These are phyloP conservation scores for Agonopterix subpropinquella DNA, from an alignment of 2,888 invertebrate genomes.

Conservation along the genomic window DNA sequence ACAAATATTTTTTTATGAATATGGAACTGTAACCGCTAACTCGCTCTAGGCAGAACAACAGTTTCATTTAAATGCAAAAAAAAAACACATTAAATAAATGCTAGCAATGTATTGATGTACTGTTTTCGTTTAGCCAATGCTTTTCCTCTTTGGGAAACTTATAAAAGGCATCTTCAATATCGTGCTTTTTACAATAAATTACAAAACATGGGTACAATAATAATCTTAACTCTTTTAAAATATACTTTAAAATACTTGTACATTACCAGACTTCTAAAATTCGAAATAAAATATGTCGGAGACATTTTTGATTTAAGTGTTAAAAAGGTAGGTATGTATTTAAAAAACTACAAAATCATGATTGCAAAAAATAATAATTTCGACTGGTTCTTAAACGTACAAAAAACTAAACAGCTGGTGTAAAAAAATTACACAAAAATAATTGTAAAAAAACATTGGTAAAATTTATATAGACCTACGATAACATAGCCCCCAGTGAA, in stretches of 20 bases:
- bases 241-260: slow-evolving; percentile 5
- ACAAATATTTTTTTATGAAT: slow-evolving; percentile 46
- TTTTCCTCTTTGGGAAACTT: too few species aligned
- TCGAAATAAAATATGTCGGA: background rate
- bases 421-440: too few species aligned
- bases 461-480: too few species aligned
- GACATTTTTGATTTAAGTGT: too few species aligned
- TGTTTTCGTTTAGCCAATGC: slow-evolving; percentile 10
- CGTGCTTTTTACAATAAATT: background rate
- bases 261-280: background rate
- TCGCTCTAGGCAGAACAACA: slow-evolving; percentile 32
- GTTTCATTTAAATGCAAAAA: slow-evolving; percentile 25
- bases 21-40: slow-evolving; percentile 60
- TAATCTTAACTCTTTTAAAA: background rate
- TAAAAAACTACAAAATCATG: background rate
- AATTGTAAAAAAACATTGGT: too few species aligned
- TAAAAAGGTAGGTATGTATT: too few species aligned
- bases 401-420: too few species aligned
- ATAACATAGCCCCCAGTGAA: too few species aligned
- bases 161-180: background rate
- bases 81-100: slow-evolving; percentile 25
- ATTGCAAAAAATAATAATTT: background rate
- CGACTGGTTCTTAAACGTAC: too few species aligned
- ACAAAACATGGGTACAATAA: slow-evolving; percentile 3
- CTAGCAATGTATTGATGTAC: slow-evolving; percentile 9